Evolutionary conservation across 2,797 vertebrate genomes (phyloP).

Genomic region (Gymnothorax reevesii): DNA sequence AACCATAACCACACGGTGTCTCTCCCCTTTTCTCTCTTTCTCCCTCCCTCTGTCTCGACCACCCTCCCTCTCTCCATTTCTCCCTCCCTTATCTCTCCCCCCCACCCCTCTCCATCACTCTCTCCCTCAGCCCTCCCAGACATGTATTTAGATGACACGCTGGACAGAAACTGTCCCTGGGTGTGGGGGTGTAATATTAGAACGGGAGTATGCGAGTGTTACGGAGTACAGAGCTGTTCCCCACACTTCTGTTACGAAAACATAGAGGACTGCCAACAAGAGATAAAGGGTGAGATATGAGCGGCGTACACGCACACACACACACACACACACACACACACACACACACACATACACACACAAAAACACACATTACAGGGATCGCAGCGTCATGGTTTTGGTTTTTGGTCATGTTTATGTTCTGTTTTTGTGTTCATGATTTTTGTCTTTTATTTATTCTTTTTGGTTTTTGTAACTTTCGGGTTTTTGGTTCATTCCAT

Average conservation of each 20-base stretch:
- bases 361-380: too few relatives aligned
- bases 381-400: too few relatives aligned
- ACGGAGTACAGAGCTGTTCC: constrained; percentile 31
- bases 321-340: too few relatives aligned
- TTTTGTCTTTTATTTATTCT: too few relatives aligned
- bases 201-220: constrained; percentile 28
- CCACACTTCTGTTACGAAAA: not conserved
- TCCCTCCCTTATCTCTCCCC: too few relatives aligned
- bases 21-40: not conserved
- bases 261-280: constrained; percentile 5
- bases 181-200: constrained; percentile 32
- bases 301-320: too few relatives aligned
- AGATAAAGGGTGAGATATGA: not conserved
- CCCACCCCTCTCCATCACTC: not conserved
- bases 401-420: too few relatives aligned
- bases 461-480: too few relatives aligned
- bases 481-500: too few relatives aligned
- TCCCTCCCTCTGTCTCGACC: not conserved
- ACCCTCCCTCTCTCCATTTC: not conserved
- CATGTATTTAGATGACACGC: not conserved
- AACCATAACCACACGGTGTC: not conserved
- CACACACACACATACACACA: too few relatives aligned
- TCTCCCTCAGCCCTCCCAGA: constrained; percentile 17
- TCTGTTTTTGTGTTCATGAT: too few relatives aligned
- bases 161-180: constrained; percentile 32